Evolutionary conservation across 2,888 invertebrate species (phyloP), one percentile per base, ranked within the genome.

Genomic region (Hirtodrosophila alboralis): DNA sequence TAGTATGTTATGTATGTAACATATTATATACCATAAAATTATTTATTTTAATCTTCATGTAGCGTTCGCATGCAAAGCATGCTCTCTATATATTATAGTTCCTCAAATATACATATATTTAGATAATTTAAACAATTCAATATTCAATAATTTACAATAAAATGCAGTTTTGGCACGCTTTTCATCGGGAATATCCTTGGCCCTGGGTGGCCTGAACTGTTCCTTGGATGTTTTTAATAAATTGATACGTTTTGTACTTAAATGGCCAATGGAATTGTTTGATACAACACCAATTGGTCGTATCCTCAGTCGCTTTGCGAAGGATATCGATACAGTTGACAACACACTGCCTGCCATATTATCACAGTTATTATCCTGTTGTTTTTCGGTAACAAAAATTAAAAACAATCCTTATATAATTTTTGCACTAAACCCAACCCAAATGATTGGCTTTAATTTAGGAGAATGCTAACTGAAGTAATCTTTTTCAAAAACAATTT

Each of bases 231-330:
- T 94, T 87, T 94, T 94, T 91, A 88, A 90, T 66, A 87, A 89
- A 40, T 91, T 95, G 89, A 91, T 96, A 86, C 81, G 87, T 52
- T 92, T 92, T 86, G 92, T 95, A 69, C 88, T 95, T 73, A 92
- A 92, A 87, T 92, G 93, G 85, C 95, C 95, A 51, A 92, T 95
- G 91, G 92, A 93, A 87, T 93, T 95, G 91, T 96, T 95, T 91
- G 96, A 96, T 90, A 94, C 93, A 78, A 96, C 95, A 51, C 96
- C 96, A 36, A 80, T 93, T 71, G 96, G 96, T 89, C 92, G 96
- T 76, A 93, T 96, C 79, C 91, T 96, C 37, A 93, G 93, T 90
- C 92, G 94, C 67, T 94, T 94, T 88, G 92, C 93, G 63, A 92
- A 92, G 87, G 94, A 94, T 88, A 90, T 93, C 75, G 92, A 93